Evolutionary conservation across 2,888 invertebrate species (phyloP).

Genomic region (Auanema freiburgensis): DNA sequence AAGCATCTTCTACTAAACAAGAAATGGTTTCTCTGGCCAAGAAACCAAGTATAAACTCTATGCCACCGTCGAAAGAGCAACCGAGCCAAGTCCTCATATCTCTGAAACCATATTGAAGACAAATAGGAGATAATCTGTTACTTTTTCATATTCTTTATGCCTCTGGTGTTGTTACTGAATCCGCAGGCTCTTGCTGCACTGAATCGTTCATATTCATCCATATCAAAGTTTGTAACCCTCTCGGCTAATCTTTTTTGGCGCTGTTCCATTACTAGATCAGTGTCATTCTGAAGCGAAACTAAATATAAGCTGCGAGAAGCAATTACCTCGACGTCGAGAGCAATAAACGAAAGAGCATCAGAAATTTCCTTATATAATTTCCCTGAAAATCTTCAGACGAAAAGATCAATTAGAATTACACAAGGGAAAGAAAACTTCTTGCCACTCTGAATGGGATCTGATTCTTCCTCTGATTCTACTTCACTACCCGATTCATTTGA

Average conservation of each 20-base stretch:
- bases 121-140: too few relatives aligned
- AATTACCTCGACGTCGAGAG: background rate
- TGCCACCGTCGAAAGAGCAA: slow-evolving; percentile 6
- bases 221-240: slow-evolving; percentile 3
- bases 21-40: slow-evolving; percentile 19
- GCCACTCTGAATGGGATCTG: too few relatives aligned
- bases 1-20: slow-evolving; percentile 13
- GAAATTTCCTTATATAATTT: too few relatives aligned
- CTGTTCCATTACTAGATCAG: slow-evolving; percentile 8
- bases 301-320: background rate
- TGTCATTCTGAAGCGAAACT: background rate
- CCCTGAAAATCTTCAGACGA: too few relatives aligned
- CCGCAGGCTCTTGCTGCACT: slow-evolving; percentile 12
- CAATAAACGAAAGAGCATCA: too few relatives aligned
- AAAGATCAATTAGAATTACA: too few relatives aligned
- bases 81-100: slow-evolving; percentile 14
- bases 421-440: too few relatives aligned
- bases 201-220: slow-evolving; percentile 12
- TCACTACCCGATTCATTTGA: too few relatives aligned
- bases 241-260: slow-evolving; percentile 11
- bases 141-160: background rate
- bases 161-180: slow-evolving; percentile 11
- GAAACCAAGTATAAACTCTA: slow-evolving; percentile 17
- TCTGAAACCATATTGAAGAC: too few relatives aligned
- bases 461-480: too few relatives aligned